Base-by-base conservation (phyloP, 1,140 invertebrate genomes). In the Arion vulgaris region DNA sequence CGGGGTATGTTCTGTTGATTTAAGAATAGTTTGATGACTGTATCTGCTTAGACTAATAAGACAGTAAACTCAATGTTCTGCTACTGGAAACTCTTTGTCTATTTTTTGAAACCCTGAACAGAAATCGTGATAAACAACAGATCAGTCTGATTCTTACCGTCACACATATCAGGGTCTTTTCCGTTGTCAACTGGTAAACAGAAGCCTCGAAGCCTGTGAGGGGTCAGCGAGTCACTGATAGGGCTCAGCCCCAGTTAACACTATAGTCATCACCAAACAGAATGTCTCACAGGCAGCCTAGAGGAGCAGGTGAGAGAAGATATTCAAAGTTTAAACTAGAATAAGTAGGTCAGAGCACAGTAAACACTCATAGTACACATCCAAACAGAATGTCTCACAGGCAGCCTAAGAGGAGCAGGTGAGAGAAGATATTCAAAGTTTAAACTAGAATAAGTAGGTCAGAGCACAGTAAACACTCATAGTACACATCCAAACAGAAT, bases 371-470 rank as follows among this genome's bases (percentile, higher is more conserved):
- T 91, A 88, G 81, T 98, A n/a, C 96, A 80, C 97, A 96, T 87
- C 98, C 97, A 98, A 93, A 89, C 97, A 98, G 91, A 98, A 99
- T 0, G 97, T 97, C 88, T 99, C 97, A 89, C 97, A 98, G 0
- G 97, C 96, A 51, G 90, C 87, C 89, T 90, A n/a, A n/a, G n/a
- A 19, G 23, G 53, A n/a, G 9, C 17, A 23, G 53, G 53, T 23
- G 15, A n/a, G 53, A 57, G 19, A 23, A 57, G n/a, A n/a, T n/a
- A n/a, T n/a, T n/a, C n/a, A n/a, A n/a, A n/a, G n/a, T n/a, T n/a
- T n/a, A n/a, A n/a, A n/a, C n/a, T n/a, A n/a, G n/a, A n/a, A n/a
- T n/a, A n/a, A n/a, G n/a, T n/a, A n/a, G n/a, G n/a, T n/a, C n/a
- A n/a, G n/a, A n/a, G n/a, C n/a, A n/a, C 97, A 96, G 72, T 95